Percentiles rank a stretch among this genome's conserved stretches.
Conservation (phyloP, 53 echinoderm and acorn worm species). For the Pentamera pediparva region DNA sequence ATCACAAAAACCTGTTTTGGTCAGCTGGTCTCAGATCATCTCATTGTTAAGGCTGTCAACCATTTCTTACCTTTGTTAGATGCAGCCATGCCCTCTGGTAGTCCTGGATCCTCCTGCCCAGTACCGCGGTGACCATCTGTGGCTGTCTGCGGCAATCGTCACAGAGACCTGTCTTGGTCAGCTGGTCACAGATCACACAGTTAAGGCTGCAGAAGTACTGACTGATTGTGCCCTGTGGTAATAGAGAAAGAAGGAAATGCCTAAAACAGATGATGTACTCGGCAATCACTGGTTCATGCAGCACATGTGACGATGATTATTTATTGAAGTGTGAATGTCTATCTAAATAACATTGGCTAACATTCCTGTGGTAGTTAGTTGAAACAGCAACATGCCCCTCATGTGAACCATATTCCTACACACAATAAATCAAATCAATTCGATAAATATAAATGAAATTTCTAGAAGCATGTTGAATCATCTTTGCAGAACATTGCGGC, state of each 20-base stretch:
- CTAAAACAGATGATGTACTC: not conserved
- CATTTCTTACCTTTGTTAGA: constrained; percentile 72
- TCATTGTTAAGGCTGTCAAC: no score
- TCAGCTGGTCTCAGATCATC: constrained; percentile 80
- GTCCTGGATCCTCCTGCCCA: constrained; percentile 61
- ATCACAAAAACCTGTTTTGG: constrained; percentile 71
- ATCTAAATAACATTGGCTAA: no score
- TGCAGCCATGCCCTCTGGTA: constrained; percentile 56
- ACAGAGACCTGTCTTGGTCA: constrained; percentile 78
- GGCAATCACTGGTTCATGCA: no score
- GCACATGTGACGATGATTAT: no score
- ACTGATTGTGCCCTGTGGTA: constrained; percentile 75
- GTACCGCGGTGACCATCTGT: constrained; percentile 58
- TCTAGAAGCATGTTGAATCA: not conserved
- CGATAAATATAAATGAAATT: not conserved
- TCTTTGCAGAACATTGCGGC: not conserved
- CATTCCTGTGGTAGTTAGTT: not conserved
- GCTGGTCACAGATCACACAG: constrained; percentile 78
- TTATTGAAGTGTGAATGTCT: no score
- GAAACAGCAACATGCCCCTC: no score
- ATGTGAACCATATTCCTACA: no score
- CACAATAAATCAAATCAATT: no score
- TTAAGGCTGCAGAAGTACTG: constrained; percentile 93
- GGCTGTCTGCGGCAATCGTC: constrained; percentile 58
- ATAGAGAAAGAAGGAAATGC: not conserved